Base-by-base conservation (phyloP, 2,797 vertebrate species). In the Syngnathus rostellatus region DNA sequence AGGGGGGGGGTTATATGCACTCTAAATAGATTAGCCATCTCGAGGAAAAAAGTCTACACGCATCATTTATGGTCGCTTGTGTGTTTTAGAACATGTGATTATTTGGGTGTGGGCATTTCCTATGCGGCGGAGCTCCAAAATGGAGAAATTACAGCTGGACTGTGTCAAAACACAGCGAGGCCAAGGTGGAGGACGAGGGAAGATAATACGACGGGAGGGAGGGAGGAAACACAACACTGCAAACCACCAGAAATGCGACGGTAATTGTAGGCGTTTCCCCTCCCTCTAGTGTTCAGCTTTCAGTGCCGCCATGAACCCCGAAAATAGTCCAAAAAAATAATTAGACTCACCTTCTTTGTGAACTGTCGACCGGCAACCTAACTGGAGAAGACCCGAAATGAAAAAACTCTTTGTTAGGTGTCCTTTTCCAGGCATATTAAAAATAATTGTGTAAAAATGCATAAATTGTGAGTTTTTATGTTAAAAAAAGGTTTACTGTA, bases 81-180 rank as follows among this genome's bases (percentile, higher is more conserved):
- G 83, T 77, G 79, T 79, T 83, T 75, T 65, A 75, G 75, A 89
- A 87, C 89, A 83, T 90, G 81, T 90, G 87, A 92, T 90, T 90
- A 91, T 90, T 90, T 86, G 87, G 88, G 90, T 89, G 88, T 89
- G 89, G 87, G 82, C 86, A 83, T 89, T 90, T 90, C 87, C 89
- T 83, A 88, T 88, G 88, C 76, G 80, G 83, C 84, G 45, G 63
- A 67, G 73, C 78, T 82, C 40, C 38, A 77, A 86, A 87, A 88
- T 74, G 77, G 83, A 85, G 80, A 89, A 90, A 89, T 89, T 86
- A 87, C 80, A 88, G 87, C 73, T 72, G 72, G 60, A 81, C 75
- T 67, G 80, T 81, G 76, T 82, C 72, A 80, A 81, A 84, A 81
- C 84, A 86, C 14, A 86, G 85, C 78, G 80, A 67, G 73, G 63